phyloP scores from a whole-genome alignment of 2,797 vertebrate species.

The Psittacula echo region DNA sequence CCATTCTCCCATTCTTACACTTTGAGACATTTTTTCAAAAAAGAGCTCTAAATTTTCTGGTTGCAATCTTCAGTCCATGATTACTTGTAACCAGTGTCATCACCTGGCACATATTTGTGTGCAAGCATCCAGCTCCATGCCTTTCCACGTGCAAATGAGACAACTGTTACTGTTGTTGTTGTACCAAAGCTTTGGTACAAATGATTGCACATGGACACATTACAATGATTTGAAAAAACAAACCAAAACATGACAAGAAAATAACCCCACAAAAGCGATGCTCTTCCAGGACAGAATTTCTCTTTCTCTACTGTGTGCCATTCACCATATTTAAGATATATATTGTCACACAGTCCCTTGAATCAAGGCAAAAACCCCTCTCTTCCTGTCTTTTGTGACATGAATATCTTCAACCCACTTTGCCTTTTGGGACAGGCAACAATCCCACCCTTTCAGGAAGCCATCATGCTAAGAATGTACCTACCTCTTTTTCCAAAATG shows the following conservation, averaged over 20 bases:
- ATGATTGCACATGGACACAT: neutral
- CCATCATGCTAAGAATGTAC: neutral
- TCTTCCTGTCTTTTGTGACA: neutral
- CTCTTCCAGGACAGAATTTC: neutral
- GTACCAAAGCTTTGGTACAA: neutral
- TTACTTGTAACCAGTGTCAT: neutral
- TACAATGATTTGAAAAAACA: neutral
- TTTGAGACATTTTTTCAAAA: neutral
- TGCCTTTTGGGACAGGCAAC: neutral
- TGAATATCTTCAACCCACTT: neutral
- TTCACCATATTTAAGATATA: neutral
- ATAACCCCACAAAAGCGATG: neutral
- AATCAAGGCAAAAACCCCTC: neutral
- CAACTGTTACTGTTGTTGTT: neutral
- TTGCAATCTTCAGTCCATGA: neutral
- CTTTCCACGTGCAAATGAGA: neutral
- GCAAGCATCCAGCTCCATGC: neutral
- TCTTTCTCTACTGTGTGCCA: neutral
- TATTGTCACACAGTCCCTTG: neutral
- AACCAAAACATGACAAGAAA: no score
- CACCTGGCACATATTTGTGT: neutral
- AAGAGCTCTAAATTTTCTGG: neutral
- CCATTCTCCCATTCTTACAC: neutral
- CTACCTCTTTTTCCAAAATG: neutral
- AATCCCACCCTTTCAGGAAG: neutral